A percentile compares a stretch with the other conserved stretches of the same genome.
Evolutionary conservation across 2,113 vertebrate species (phyloP).

Genomic region (Trematomus loennbergii): DNA sequence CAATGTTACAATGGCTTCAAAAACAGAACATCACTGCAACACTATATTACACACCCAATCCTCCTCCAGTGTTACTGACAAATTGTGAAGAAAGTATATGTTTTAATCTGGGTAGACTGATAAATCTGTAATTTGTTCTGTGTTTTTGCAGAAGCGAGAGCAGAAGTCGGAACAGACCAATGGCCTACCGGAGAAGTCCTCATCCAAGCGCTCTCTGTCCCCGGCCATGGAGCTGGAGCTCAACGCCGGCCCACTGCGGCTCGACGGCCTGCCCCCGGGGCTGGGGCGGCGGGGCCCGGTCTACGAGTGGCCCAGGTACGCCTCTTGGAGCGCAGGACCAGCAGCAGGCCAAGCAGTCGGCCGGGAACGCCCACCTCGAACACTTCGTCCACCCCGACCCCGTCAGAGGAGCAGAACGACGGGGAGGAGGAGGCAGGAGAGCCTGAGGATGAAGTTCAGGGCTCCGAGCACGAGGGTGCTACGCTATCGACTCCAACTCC

Average conservation of each 20-base stretch:
- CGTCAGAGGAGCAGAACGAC: constrained; percentile 96
- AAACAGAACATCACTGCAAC: too few species aligned
- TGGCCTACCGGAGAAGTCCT: constrained; percentile 90
- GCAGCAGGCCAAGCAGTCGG: constrained; percentile 90
- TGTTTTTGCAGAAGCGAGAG: constrained; percentile 88
- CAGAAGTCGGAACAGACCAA: constrained; percentile 97
- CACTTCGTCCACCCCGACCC: constrained; percentile 93
- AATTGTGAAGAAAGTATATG: not conserved
- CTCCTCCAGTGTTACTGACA: too few species aligned
- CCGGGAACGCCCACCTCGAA: constrained; percentile 97
- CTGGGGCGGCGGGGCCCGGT: constrained; percentile 80
- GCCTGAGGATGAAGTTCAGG: constrained; percentile 92
- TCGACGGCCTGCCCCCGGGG: constrained; percentile 82
- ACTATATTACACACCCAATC: not conserved
- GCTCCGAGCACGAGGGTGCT: constrained; percentile 88
- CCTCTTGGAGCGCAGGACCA: constrained; percentile 92
- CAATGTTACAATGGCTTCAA: too few species aligned
- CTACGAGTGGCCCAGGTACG: constrained; percentile 92
- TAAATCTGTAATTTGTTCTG: not conserved
- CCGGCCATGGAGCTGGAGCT: constrained; percentile 92
- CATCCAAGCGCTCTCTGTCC: constrained; percentile 89
- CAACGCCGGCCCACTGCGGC: constrained; percentile 78
- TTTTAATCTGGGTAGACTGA: not conserved
- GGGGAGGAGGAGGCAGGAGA: constrained; percentile 94
- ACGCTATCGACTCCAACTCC: constrained; percentile 41